Percentiles rank a stretch among this genome's conserved stretches.
Conservation (phyloP, 2,113 vertebrate genomes). For the Engraulis encrasicolus region DNA sequence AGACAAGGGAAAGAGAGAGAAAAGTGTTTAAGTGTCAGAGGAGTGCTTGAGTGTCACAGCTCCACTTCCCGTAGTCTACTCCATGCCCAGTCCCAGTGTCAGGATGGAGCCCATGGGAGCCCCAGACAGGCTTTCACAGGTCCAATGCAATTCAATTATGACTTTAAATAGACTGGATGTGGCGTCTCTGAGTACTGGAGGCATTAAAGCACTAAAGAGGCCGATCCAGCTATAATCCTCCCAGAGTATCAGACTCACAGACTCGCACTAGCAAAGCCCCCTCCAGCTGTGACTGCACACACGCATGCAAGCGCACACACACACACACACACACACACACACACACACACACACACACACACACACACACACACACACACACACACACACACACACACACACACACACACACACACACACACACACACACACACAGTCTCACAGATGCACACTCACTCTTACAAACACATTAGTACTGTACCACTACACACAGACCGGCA, state of each 20-base stretch:
- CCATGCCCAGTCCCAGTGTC: neutral
- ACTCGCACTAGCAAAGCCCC: neutral
- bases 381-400: neutral
- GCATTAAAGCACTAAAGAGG: neutral
- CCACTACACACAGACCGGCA: neutral
- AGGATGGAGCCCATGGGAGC: neutral
- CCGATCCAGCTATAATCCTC: neutral
- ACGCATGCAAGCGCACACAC: neutral
- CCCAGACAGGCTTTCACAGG: neutral
- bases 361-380: neutral
- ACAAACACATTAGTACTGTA: too few relatives aligned
- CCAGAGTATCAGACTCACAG: neutral
- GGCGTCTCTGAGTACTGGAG: neutral
- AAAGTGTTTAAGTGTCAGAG: neutral
- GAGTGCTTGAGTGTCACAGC: neutral
- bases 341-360: neutral
- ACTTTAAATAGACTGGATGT: neutral
- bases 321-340: neutral
- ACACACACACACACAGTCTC: neutral
- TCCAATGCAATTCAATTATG: neutral
- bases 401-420: constrained; percentile 7
- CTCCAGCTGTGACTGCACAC: neutral
- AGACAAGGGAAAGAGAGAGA: constrained; percentile 20
- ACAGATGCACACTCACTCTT: neutral
- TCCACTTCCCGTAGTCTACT: neutral